These are phyloP conservation scores for Aegithalos caudatus DNA, from an alignment of 2,113 vertebrate genomes.

Conservation along the genomic window DNA sequence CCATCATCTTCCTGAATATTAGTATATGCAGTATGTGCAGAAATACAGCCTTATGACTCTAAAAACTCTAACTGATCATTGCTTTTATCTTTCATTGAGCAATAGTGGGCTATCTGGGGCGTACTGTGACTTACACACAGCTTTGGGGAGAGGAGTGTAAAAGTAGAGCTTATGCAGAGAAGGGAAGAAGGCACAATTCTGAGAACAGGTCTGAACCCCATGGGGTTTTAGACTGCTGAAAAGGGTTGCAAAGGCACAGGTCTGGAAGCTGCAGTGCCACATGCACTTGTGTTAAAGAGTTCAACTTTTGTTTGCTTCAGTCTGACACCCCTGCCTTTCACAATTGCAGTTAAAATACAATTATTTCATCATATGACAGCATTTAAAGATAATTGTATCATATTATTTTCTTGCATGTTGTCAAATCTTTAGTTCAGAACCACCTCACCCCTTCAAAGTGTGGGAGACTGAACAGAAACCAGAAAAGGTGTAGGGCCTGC, in stretches of 20 bases:
- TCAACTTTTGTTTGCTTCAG: background rate
- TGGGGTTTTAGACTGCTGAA: background rate
- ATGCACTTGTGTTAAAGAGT: background rate
- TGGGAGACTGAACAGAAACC: background rate
- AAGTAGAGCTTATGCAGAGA: background rate
- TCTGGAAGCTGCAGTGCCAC: background rate
- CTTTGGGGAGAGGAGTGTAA: background rate
- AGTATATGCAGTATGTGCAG: background rate
- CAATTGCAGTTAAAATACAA: background rate
- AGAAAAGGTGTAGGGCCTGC: background rate
- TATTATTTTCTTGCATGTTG: background rate
- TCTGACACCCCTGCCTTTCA: background rate
- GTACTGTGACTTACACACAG: background rate
- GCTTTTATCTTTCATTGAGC: background rate
- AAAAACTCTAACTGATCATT: background rate
- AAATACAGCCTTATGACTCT: background rate
- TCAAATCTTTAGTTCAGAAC: background rate
- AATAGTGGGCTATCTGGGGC: background rate
- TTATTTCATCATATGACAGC: background rate
- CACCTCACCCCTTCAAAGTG: background rate
- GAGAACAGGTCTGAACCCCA: background rate
- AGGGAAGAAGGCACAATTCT: background rate
- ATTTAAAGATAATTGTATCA: background rate
- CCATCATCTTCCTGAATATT: background rate
- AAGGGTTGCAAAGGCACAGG: background rate